Percentiles rank a stretch among this genome's conserved stretches.
Conservation (phyloP, 2,797 vertebrate species). For the Coregonus suidteri region DNA sequence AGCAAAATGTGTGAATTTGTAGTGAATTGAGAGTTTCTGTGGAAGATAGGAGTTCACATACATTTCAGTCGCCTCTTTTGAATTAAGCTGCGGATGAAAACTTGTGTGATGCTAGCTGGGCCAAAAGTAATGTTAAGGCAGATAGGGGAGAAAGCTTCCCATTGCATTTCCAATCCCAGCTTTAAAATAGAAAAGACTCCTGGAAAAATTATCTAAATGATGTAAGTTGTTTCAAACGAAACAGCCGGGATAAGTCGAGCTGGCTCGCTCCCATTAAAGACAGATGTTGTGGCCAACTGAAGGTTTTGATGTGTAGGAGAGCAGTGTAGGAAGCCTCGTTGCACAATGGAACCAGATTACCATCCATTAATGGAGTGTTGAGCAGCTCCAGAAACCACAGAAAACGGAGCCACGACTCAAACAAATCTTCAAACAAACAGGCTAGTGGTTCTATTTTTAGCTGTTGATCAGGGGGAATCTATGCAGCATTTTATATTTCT, state of each 20-base stretch:
- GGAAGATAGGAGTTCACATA: constrained; percentile 7
- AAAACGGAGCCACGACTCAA: constrained; percentile 38
- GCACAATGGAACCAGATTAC: constrained; percentile 54
- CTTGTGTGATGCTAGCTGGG: constrained; percentile 30
- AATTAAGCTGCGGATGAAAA: constrained; percentile 37
- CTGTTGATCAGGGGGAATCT: constrained; percentile 39
- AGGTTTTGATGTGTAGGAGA: constrained; percentile 30
- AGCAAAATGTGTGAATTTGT: constrained; percentile 2
- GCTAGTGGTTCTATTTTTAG: constrained; percentile 63
- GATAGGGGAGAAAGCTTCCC: constrained; percentile 38
- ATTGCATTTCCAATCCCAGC: constrained; percentile 35
- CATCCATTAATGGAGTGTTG: constrained; percentile 51
- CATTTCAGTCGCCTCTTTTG: constrained; percentile 36
- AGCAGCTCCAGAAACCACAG: constrained; percentile 37
- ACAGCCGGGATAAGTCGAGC: constrained; percentile 29
- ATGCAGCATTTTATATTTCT: constrained; percentile 37
- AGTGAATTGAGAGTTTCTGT: constrained; percentile 33
- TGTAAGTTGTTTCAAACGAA: constrained; percentile 43
- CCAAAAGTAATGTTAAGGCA: constrained; percentile 35
- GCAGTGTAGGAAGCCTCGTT: constrained; percentile 22
- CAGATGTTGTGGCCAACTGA: constrained; percentile 19
- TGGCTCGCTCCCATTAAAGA: constrained; percentile 30
- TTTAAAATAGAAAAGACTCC: constrained; percentile 38
- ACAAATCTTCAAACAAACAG: constrained; percentile 53
- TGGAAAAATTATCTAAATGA: constrained; percentile 42